Percentiles rank a stretch among this genome's conserved stretches.
These are phyloP conservation scores for Lucilia sericata DNA, from an alignment of 1,140 invertebrate genomes.

Conservation along the genomic window DNA sequence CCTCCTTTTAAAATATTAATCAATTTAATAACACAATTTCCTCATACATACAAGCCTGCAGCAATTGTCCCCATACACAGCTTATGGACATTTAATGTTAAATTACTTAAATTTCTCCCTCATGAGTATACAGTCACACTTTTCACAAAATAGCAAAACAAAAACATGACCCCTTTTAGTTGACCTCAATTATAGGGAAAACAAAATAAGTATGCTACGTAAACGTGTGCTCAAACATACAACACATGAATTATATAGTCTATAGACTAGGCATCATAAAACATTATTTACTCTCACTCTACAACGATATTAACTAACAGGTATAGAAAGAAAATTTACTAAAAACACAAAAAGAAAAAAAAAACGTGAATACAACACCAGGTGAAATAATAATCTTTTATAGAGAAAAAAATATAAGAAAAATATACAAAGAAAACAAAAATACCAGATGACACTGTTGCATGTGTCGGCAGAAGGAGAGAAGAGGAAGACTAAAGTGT, in stretches of 20 bases:
- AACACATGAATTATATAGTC: background rate
- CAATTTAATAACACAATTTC: no score
- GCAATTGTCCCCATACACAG: background rate
- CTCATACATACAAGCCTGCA: background rate
- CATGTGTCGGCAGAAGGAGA: background rate
- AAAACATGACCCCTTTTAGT: slow-evolving; percentile 37
- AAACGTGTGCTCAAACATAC: background rate
- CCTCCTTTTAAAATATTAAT: no score
- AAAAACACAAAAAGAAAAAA: background rate
- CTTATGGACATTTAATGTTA: slow-evolving; percentile 40
- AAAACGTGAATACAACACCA: background rate
- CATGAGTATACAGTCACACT: slow-evolving; percentile 22
- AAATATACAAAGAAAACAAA: background rate
- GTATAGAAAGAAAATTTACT: background rate
- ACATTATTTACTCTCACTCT: slow-evolving; percentile 31
- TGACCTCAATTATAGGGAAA: slow-evolving; percentile 41
- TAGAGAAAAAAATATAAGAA: background rate
- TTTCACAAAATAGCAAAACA: background rate
- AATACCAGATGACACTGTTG: slow-evolving; percentile 21
- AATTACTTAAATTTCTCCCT: slow-evolving; percentile 41
- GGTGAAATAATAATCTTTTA: slow-evolving; percentile 7
- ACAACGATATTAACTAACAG: background rate
- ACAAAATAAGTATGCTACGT: slow-evolving; percentile 1
- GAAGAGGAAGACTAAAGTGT: background rate
- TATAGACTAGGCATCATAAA: background rate